These are phyloP conservation scores for Egretta garzetta DNA, from an alignment of 2,113 vertebrate species.

Conservation along the genomic window DNA sequence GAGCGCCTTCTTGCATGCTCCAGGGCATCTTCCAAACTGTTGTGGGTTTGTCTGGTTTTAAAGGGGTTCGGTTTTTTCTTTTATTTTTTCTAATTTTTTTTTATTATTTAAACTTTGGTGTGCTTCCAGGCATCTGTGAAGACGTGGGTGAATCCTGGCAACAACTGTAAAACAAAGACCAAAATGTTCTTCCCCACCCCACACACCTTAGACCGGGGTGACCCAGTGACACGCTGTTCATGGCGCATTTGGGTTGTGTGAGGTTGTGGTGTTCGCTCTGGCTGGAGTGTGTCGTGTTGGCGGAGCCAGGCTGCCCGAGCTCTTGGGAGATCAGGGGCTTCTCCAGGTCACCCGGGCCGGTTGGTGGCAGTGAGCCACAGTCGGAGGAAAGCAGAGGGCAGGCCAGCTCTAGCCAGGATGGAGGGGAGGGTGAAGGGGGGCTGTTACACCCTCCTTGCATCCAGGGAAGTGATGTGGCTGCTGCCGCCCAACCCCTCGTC, in stretches of 20 bases:
- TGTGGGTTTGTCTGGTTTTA: background rate
- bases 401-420: background rate
- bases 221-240: background rate
- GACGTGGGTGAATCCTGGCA: background rate
- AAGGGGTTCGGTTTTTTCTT: background rate
- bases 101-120: background rate
- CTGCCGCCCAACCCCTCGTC: background rate
- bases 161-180: background rate
- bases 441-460: background rate
- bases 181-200: background rate
- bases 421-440: background rate
- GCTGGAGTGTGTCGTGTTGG: accelerated
- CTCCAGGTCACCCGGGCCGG: background rate
- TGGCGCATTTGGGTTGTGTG: background rate
- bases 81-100: background rate
- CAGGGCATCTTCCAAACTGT: background rate
- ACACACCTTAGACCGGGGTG: background rate
- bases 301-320: background rate
- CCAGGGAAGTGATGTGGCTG: background rate
- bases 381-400: background rate
- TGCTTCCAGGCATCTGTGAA: background rate
- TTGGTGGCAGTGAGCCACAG: background rate
- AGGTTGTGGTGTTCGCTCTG: background rate
- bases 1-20: background rate
- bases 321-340: background rate